Evolutionary conservation across 2,888 invertebrate species (phyloP), one percentile per base, ranked within the genome.

Genomic region (Rhorus exstirpatorius): DNA sequence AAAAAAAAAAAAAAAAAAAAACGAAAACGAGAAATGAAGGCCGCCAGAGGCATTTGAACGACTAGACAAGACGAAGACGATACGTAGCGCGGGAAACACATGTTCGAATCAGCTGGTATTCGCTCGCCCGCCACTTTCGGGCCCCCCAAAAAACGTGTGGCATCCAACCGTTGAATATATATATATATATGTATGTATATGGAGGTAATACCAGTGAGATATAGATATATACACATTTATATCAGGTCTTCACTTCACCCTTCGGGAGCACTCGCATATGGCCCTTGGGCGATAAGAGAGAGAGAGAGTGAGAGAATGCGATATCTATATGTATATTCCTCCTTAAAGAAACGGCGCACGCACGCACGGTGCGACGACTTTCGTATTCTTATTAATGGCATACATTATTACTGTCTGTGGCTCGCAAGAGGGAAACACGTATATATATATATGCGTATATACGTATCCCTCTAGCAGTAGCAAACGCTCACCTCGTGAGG

Each of bases 81-180:
- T 88, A 87, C 72, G 44, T 46, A 86, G 87, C 88, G 91, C 91
- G 91, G 90, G 90, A 91, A 91, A 88, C 91, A 92, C 91, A 91
- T 91, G 91, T 87, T 86, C 72, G 84, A 88, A 92, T 92, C 91
- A 92, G 92, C 91, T 91, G 92, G 90, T 92, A 89, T 87, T 88
- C 90, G 88, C 83, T 67, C 77, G 75, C 60, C 55, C 84, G 83
- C 35, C 49, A 19, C 24, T 58, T 14, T 46, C 26, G 10, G 44
- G 46, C 83, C 74, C 86, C 85, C 85, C 84, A 61, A 86, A 89
- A 89, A 89, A 86, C 85, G n/a, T n/a, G 84, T 86, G 84, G 83
- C 86, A 83, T 84, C 86, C 89, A 86, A 88, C 91, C 90, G 92
- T 91, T 89, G 88, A 91, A 88, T 87, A 14, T 46, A 63, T 63